Evolutionary conservation across 2,888 invertebrate genomes (phyloP), one percentile per base, ranked within the genome.

Genomic region (Agonopterix subpropinquella): DNA sequence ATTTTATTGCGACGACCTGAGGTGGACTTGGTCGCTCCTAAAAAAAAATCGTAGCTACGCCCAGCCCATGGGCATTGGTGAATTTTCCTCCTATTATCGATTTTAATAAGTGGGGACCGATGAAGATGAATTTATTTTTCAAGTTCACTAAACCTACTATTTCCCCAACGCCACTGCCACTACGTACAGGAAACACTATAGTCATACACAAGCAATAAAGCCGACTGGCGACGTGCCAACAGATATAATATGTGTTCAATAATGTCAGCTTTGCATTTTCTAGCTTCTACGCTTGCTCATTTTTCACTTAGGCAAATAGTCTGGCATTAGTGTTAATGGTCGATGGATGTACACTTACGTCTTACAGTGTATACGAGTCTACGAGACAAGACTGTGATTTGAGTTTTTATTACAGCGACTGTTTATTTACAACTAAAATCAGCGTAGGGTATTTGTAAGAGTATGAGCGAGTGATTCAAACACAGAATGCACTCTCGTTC

Each of bases 161-260:
- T 5, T 4, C 39, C 5, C 8, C 10, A n/a, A 10, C 39, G 9
- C n/a, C 9, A 39, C 39, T n/a, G n/a, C 39, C 39, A 39, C 39
- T n/a, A n/a, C 4, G 39, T n/a, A 39, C 9, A 39, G 10, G n/a
- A 39, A 39, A n/a, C 39, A 39, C n/a, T 39, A 39, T 42, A 42
- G 11, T 11, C 13, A 45, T 13, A 45, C 37, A 36, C 45, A 45
- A 28, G 36, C 37, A 37, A 48, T 51, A 51, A 50, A 48, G 47
- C 49, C n/a, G 47, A 47, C 54, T 59, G 61, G 59, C 59, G 44
- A 11, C 1, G 44, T 47, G 61, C 60, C 60, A 60, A 56, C 47
- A 47, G 53, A 49, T 48, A 52, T 58, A 54, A 52, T 58, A 54
- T 50, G 50, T 48, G 49, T 48, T 55, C 53, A 52, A 57, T 45